phyloP scores from a whole-genome alignment of 2,113 vertebrate species.

The Phalacrocorax carbo region DNA sequence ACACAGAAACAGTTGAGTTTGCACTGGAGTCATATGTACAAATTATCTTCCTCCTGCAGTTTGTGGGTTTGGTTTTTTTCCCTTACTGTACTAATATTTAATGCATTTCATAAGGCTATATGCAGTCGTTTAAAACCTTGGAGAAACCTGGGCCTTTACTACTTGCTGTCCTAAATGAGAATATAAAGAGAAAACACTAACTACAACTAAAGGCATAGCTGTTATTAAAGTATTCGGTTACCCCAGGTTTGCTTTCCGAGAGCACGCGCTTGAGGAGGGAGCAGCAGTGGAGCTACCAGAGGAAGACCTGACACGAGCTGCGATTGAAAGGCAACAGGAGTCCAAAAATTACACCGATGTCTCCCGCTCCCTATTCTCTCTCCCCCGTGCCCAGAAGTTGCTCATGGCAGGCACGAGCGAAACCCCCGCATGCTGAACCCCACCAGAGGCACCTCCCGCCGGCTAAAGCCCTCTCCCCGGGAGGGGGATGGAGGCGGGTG shows the following conservation, averaged over 20 bases:
- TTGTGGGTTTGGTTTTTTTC: slow-evolving; percentile 5
- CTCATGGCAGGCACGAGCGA: not conserved
- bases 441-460: not conserved
- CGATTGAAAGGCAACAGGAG: not conserved
- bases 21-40: slow-evolving; percentile 55
- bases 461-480: rapidly evolving
- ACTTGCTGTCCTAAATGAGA: not conserved
- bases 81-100: slow-evolving; percentile 58
- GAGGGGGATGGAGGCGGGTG: not conserved
- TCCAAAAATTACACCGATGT: rapidly evolving
- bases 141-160: slow-evolving; percentile 1
- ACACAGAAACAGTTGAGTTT: slow-evolving; percentile 70
- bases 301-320: not conserved
- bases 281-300: not conserved
- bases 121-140: slow-evolving; percentile 41
- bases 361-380: not conserved
- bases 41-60: slow-evolving; percentile 72
- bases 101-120: slow-evolving; percentile 41
- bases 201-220: not conserved
- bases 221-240: not conserved
- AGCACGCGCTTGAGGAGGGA: not conserved
- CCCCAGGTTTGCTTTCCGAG: not conserved
- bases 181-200: not conserved
- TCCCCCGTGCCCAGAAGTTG: not conserved
- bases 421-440: not conserved